phyloP scores from a whole-genome alignment of 2,797 vertebrate species.

The Galagoides demidoff region DNA sequence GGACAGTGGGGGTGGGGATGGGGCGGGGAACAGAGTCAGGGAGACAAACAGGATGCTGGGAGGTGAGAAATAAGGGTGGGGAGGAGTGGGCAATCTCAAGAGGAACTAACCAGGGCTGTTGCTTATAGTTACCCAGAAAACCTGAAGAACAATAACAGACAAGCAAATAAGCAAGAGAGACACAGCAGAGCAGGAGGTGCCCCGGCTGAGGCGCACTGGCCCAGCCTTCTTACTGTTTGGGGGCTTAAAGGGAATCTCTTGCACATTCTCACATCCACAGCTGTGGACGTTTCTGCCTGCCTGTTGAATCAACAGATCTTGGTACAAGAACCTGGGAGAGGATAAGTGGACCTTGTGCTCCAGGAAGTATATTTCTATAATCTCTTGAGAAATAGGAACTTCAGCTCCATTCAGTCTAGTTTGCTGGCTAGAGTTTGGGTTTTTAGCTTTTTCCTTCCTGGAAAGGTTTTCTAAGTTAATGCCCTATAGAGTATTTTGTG shows the following conservation, averaged over 20 bases:
- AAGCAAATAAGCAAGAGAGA: constrained; percentile 51
- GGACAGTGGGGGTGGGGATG: constrained; percentile 24
- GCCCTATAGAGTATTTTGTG: constrained; percentile 5
- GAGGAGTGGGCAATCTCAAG: constrained; percentile 78
- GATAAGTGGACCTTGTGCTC: constrained; percentile 43
- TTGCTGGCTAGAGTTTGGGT: constrained; percentile 30
- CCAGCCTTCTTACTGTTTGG: rapidly evolving
- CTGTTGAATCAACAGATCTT: constrained; percentile 24
- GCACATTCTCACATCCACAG: rapidly evolving
- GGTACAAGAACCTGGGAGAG: neutral
- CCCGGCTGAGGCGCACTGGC: rapidly evolving
- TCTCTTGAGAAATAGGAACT: constrained; percentile 74
- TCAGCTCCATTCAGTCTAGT: constrained; percentile 39
- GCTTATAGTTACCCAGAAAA: constrained; percentile 79
- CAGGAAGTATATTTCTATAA: constrained; percentile 63
- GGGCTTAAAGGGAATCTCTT: neutral
- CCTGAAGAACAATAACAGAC: constrained; percentile 73
- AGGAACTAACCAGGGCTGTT: constrained; percentile 81
- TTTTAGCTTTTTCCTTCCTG: constrained; percentile 54
- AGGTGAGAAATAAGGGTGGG: constrained; percentile 82
- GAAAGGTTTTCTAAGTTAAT: constrained; percentile 50
- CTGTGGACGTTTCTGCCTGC: neutral
- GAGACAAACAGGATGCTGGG: constrained; percentile 83
- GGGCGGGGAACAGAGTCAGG: constrained; percentile 69
- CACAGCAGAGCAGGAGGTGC: neutral